These are phyloP conservation scores for Myrmecophaga tridactyla DNA, from an alignment of 2,113 vertebrate genomes.

Conservation along the genomic window DNA sequence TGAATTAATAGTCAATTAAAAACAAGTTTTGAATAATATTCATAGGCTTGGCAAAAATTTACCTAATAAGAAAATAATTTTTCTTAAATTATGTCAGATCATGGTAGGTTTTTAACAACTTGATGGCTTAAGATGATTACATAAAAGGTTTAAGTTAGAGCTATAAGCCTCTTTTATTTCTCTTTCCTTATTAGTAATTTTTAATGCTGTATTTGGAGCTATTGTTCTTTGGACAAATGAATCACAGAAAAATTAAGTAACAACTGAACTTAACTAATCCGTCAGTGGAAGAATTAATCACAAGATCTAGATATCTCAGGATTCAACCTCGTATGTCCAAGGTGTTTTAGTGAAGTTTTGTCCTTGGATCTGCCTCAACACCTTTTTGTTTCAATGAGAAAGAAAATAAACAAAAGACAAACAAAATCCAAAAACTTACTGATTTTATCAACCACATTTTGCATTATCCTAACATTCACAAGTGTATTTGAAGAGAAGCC, in stretches of 20 bases:
- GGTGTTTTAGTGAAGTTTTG: neutral
- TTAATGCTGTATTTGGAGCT: neutral
- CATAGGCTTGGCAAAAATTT: neutral
- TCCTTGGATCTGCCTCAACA: neutral
- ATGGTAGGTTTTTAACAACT: neutral
- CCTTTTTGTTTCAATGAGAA: neutral
- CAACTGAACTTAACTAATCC: neutral
- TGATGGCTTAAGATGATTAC: neutral
- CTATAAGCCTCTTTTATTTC: neutral
- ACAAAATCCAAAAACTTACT: neutral
- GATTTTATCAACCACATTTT: neutral
- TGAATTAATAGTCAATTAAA: neutral
- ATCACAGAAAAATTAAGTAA: conserved; percentile 17
- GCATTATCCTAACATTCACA: neutral
- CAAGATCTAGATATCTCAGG: neutral
- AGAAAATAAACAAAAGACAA: conserved; percentile 2
- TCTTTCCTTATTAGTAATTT: neutral
- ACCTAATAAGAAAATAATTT: neutral
- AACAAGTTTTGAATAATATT: neutral
- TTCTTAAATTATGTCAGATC: neutral
- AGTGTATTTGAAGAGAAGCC: neutral
- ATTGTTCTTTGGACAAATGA: conserved; percentile 9
- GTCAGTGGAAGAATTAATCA: neutral
- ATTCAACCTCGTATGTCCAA: neutral
- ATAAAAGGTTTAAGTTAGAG: neutral